Evolutionary conservation across 2,888 invertebrate genomes (phyloP).

Genomic region (Clanis bilineata): DNA sequence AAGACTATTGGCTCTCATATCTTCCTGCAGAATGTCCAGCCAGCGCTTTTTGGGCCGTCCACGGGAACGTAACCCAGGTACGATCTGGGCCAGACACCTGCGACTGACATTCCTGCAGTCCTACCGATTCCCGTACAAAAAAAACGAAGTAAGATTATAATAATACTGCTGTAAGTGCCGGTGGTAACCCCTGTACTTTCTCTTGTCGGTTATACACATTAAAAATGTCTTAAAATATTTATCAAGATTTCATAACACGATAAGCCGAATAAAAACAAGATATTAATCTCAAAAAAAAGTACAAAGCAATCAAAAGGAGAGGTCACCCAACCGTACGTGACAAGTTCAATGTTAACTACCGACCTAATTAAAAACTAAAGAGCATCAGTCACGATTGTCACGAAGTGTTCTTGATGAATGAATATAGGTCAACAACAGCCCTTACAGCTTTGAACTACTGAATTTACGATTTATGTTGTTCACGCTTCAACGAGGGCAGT

Average conservation of each 20-base stretch:
- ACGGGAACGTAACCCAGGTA: too few species aligned
- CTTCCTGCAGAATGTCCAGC: too few species aligned
- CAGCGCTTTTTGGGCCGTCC: too few species aligned
- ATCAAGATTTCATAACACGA: neutral
- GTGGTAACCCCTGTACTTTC: too few species aligned
- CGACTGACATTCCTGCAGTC: too few species aligned
- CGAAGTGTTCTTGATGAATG: constrained; percentile 21
- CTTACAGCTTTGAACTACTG: neutral
- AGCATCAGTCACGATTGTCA: constrained; percentile 42
- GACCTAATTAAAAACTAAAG: constrained; percentile 41
- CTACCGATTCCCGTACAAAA: too few species aligned
- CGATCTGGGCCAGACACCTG: too few species aligned
- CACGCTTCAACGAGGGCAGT: neutral
- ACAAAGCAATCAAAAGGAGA: constrained; percentile 1
- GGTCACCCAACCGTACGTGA: constrained; percentile 28
- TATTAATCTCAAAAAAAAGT: constrained; percentile 20
- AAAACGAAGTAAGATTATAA: too few species aligned
- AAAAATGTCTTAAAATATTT: too few species aligned
- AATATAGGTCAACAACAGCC: constrained; percentile 33
- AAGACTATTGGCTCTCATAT: too few species aligned
- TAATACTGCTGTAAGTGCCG: too few species aligned
- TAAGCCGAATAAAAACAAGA: neutral
- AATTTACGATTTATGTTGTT: neutral
- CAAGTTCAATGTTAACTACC: constrained; percentile 49
- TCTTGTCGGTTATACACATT: too few species aligned